A percentile compares a stretch with the other conserved stretches of the same genome.
These are phyloP conservation scores for Ptychadena robeensis DNA, from an alignment of 2,797 vertebrate genomes.

Conservation along the genomic window DNA sequence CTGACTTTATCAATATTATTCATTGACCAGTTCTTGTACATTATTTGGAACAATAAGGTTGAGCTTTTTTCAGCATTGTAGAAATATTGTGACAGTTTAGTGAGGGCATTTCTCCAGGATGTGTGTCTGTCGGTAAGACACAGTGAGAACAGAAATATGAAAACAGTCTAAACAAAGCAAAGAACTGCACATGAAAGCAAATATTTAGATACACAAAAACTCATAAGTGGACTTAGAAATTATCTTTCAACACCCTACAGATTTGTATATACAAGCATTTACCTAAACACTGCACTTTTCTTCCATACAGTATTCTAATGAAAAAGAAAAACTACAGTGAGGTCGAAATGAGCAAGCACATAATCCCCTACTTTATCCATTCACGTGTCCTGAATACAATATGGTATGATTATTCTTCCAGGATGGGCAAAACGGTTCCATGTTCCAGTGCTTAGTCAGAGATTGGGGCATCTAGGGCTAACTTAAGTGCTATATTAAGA, in stretches of 20 bases:
- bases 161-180: conserved; percentile 59
- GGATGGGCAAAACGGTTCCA: not conserved
- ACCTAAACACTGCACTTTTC: conserved; percentile 44
- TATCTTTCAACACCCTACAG: conserved; percentile 51
- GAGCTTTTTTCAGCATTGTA: conserved; percentile 10
- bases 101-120: conserved; percentile 56
- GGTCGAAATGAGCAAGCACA: conserved; percentile 33
- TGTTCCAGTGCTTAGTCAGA: not conserved
- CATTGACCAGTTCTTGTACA: not conserved
- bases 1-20: not conserved
- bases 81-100: conserved; percentile 50
- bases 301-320: conserved; percentile 32
- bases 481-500: not conserved
- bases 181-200: conserved; percentile 58
- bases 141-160: conserved; percentile 51
- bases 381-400: conserved; percentile 10
- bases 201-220: conserved; percentile 60
- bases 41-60: conserved; percentile 13
- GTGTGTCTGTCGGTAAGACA: conserved; percentile 53
- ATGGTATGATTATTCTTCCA: not conserved
- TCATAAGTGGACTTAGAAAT: conserved; percentile 61
- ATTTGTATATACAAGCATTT: conserved; percentile 57
- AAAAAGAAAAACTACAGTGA: conserved; percentile 1
- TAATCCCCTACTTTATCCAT: not conserved
- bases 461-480: not conserved